Evolutionary conservation across 1,140 invertebrate species (phyloP).

Genomic region (Temnothorax curvispinosus): DNA sequence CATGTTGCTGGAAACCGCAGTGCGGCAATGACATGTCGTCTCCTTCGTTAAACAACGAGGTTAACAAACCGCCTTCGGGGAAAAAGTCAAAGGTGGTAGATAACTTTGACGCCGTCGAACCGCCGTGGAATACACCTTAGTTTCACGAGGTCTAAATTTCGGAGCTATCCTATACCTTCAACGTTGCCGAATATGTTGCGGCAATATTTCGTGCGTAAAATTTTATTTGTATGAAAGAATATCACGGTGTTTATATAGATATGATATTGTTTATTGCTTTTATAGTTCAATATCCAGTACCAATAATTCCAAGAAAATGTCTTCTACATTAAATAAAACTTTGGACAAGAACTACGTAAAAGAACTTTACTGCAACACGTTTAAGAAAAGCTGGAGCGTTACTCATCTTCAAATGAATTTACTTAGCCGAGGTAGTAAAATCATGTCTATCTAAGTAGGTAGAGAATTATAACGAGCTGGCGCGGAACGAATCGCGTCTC

Average conservation of each 20-base stretch:
- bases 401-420: neutral
- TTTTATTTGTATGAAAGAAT: neutral
- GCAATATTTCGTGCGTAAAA: neutral
- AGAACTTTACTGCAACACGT: neutral
- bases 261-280: neutral
- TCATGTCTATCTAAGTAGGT: neutral
- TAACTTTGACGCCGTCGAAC: slow-evolving; percentile 14
- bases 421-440: slow-evolving; percentile 4
- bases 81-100: slow-evolving; percentile 9
- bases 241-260: neutral
- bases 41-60: slow-evolving; percentile 52
- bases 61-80: slow-evolving; percentile 38
- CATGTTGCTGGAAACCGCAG: slow-evolving; percentile 12
- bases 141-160: neutral
- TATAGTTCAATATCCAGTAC: neutral
- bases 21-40: neutral
- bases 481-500: slow-evolving; percentile 8
- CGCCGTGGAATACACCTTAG: neutral
- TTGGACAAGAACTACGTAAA: too few relatives aligned
- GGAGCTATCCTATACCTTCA: neutral
- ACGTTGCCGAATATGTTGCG: neutral
- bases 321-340: neutral
- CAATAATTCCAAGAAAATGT: neutral
- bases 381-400: neutral
- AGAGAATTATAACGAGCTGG: slow-evolving; percentile 27